Base-by-base conservation (phyloP, 2,797 vertebrate genomes). In the Nasua narica region DNA sequence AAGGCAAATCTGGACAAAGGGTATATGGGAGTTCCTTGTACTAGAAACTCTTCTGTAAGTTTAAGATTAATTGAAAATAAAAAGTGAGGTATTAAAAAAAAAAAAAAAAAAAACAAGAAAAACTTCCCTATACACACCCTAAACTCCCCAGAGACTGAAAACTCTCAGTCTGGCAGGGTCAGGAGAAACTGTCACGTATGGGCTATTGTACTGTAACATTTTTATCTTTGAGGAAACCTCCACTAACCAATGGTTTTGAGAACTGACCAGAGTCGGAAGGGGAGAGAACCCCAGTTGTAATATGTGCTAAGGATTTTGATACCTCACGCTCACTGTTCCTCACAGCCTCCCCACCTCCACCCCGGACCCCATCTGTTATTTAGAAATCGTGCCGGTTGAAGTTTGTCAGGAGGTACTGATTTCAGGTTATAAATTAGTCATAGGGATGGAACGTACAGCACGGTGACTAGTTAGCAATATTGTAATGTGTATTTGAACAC, bases 31-130 rank as follows among this genome's bases (percentile, higher is more conserved):
- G 21, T 89, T 72, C 69, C 40, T 40, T 67, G 70, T 16, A 74
- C 58, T 90, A 9, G 56, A 93, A 93, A 78, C 40, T 86, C n/a
- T 94, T 67, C 46, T 89, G 21, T 84, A 94, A 78, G 48, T 86
- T 72, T 78, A 87, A 84, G 50, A 87, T 60, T 56, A 84, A 83
- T 89, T 94, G 58, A 94, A 94, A 96, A 60, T 87, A 69, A 79
- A 82, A 82, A 43, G 9, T 65, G 21, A 79, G 15, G 35, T 67
- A 77, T 48, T 67, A n/a, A 96, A 78, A 88, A 81, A 82, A 82
- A 58, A 37, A 50, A 43, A 40, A 16, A 69, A 13, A 37, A 74
- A 29, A 69, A 18, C 65, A 92, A 70, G 32, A 43, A 85, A 84
- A 92, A 46, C 2, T 46, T 93, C 13, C 18, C 7, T 69, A 48